phyloP scores from a whole-genome alignment of 2,113 vertebrate species.

The Polypterus bichir region DNA sequence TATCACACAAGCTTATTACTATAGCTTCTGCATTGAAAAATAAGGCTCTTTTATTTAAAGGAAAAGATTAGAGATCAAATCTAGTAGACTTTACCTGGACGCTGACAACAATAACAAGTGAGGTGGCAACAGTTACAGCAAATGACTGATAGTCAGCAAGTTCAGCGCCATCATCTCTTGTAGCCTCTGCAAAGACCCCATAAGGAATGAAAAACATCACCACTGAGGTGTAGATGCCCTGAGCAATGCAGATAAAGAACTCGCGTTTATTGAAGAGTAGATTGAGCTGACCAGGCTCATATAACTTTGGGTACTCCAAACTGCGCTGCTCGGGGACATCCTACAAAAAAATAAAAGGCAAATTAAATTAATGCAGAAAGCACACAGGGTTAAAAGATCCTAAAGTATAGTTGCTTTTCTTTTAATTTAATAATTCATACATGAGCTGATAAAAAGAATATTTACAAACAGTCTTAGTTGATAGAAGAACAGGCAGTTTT shows the following conservation, averaged over 20 bases:
- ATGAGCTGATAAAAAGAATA: background rate
- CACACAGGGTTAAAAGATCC: background rate
- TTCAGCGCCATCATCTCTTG: slow-evolving; percentile 62
- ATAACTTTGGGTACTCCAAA: slow-evolving; percentile 84
- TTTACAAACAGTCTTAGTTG: too few relatives aligned
- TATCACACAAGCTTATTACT: too few relatives aligned
- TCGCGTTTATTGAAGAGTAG: slow-evolving; percentile 94
- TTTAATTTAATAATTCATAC: background rate
- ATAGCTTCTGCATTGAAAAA: too few relatives aligned
- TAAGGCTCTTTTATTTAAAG: too few relatives aligned
- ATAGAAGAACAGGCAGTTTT: too few relatives aligned
- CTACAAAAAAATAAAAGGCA: slow-evolving; percentile 27
- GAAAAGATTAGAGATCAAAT: too few relatives aligned
- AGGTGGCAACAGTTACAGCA: slow-evolving; percentile 80
- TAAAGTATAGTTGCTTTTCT: background rate
- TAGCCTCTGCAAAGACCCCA: slow-evolving; percentile 56
- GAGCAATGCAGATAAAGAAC: slow-evolving; percentile 91
- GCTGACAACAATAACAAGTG: slow-evolving; percentile 83
- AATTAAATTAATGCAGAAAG: background rate
- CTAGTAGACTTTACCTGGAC: slow-evolving; percentile 60
- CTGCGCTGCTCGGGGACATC: slow-evolving; percentile 83
- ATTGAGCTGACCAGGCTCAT: slow-evolving; percentile 87
- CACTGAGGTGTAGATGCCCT: slow-evolving; percentile 86
- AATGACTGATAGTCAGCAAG: slow-evolving; percentile 90
- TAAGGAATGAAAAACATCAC: slow-evolving; percentile 89